Percentiles rank a stretch among this genome's conserved stretches.
Evolutionary conservation across 2,888 invertebrate genomes (phyloP).

Genomic region (Incurvaria masculella): DNA sequence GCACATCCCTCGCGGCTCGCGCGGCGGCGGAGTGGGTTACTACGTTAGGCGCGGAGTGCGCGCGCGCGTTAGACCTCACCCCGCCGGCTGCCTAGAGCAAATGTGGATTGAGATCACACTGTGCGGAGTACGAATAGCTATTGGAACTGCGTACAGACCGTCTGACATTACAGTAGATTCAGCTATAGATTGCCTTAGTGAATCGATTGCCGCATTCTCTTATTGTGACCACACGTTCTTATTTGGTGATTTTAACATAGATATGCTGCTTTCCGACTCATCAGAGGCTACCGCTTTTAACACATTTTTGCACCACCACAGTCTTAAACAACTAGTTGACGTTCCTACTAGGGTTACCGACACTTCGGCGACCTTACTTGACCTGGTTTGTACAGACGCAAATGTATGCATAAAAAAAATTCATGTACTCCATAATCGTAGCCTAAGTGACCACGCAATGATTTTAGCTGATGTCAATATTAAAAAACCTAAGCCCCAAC

Average conservation of each 20-base stretch:
- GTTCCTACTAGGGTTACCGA: constrained; percentile 1
- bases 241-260: too few species aligned
- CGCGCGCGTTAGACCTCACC: background rate
- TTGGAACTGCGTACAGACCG: constrained; percentile 5
- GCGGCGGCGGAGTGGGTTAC: background rate
- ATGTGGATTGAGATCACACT: too few species aligned
- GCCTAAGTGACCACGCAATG: constrained; percentile 2
- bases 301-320: constrained; percentile 1
- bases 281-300: background rate
- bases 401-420: background rate
- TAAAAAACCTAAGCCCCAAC: background rate
- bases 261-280: background rate
- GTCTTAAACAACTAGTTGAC: constrained; percentile 1
- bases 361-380: background rate
- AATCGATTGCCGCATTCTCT: constrained; percentile 1
- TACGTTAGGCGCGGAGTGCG: constrained; percentile 1
- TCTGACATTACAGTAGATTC: background rate
- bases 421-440: background rate
- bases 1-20: background rate
- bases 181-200: constrained; percentile 2
- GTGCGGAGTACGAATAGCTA: background rate
- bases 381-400: constrained; percentile 1
- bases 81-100: too few species aligned
- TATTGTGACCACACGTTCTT: background rate
- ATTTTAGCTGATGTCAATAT: too few species aligned